Conservation (phyloP, 2,113 vertebrate species). For the Sturnus vulgaris region DNA sequence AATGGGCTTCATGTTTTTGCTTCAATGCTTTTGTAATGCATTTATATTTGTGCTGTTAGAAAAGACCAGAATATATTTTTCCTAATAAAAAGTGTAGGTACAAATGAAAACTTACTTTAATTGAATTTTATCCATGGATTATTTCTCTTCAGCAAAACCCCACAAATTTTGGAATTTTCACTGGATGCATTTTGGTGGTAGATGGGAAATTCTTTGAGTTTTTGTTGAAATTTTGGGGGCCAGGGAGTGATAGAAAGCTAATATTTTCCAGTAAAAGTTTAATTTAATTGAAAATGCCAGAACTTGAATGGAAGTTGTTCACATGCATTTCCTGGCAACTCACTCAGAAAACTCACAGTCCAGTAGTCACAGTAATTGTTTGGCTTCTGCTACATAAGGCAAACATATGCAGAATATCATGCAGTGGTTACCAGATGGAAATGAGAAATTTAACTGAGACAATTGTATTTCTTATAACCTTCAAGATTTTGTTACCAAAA, state of each 20-base stretch:
- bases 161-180: not conserved
- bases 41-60: not conserved
- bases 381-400: not conserved
- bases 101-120: not conserved
- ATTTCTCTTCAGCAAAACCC: not conserved
- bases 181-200: not conserved
- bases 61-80: not conserved
- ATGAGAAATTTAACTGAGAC: not conserved
- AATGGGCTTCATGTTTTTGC: not conserved
- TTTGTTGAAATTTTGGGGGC: not conserved
- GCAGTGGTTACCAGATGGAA: not conserved
- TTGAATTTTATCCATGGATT: not conserved
- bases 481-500: not conserved
- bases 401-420: not conserved
- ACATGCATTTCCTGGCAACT: not conserved
- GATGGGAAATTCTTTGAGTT: not conserved
- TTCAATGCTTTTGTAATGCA: not conserved
- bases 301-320: not conserved
- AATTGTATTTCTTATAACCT: not conserved
- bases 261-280: not conserved
- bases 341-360: not conserved
- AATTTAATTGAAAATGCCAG: not conserved
- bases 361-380: not conserved
- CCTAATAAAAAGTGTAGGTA: not conserved
- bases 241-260: not conserved